These are phyloP conservation scores for Agriotes lineatus DNA, from an alignment of 2,888 invertebrate genomes.

Conservation along the genomic window DNA sequence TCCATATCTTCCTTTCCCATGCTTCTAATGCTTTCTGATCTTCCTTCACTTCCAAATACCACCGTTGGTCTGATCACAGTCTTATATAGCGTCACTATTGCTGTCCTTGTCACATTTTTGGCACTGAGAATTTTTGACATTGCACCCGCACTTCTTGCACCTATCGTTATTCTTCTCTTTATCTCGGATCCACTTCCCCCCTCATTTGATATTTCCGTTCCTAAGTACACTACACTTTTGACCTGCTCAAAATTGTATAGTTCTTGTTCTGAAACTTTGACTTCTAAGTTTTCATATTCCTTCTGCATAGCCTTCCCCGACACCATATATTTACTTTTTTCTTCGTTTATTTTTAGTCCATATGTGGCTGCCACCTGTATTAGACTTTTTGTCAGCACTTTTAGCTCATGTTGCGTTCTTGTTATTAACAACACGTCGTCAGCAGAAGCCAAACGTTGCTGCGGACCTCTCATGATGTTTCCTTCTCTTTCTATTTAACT, in stretches of 20 bases:
- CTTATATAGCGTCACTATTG: not conserved
- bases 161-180: constrained; percentile 1
- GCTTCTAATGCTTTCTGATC: not conserved
- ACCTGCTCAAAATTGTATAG: not conserved
- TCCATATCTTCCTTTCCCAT: not conserved
- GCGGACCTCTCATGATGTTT: not conserved
- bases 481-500: not conserved
- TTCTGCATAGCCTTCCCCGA: not conserved
- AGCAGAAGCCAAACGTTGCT: not conserved
- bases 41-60: not conserved
- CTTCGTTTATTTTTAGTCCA: not conserved
- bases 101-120: not conserved
- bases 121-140: not conserved
- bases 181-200: not conserved
- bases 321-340: not conserved
- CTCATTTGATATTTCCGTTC: not conserved
- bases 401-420: constrained; percentile 3
- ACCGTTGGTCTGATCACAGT: too few species aligned
- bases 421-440: not conserved
- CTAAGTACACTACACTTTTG: not conserved
- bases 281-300: not conserved
- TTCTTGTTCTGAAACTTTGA: not conserved
- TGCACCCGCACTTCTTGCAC: not conserved
- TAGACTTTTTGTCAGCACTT: not conserved
- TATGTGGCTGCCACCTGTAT: not conserved